Conservation (phyloP, 64 coral and sea anemone genomes). For the Montipora efflorescens region DNA sequence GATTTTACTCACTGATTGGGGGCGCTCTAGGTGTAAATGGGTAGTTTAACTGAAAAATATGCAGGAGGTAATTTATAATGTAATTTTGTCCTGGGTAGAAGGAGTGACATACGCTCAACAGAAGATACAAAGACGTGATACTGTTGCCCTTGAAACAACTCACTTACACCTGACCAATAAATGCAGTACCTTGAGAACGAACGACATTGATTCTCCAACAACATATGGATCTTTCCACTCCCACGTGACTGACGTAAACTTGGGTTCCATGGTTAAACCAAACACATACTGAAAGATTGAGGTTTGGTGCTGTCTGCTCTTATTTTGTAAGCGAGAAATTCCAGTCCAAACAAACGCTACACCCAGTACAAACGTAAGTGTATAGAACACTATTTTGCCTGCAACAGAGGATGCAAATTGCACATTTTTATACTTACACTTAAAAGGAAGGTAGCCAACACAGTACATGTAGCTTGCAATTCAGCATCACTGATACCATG, state of each 20-base stretch:
- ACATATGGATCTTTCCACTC: slow-evolving; percentile 75
- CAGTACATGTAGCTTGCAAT: background rate
- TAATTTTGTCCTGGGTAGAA: too few relatives aligned
- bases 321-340: slow-evolving; percentile 21
- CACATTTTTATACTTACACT: background rate
- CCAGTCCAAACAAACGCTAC: slow-evolving; percentile 8
- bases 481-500: too few relatives aligned
- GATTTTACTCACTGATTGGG: too few relatives aligned
- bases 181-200: slow-evolving; percentile 71
- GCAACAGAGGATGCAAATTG: slow-evolving; percentile 11
- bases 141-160: too few relatives aligned
- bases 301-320: slow-evolving; percentile 42
- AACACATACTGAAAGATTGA: slow-evolving; percentile 56
- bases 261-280: slow-evolving; percentile 74
- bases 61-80: too few relatives aligned
- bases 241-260: slow-evolving; percentile 66
- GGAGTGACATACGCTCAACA: too few relatives aligned
- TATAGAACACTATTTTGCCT: slow-evolving; percentile 54
- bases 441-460: too few relatives aligned
- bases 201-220: slow-evolving; percentile 91
- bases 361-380: background rate
- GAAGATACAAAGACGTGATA: too few relatives aligned
- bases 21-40: too few relatives aligned
- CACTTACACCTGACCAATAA: too few relatives aligned
- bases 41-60: too few relatives aligned